A percentile compares a stretch with the other conserved stretches of the same genome.
These are phyloP conservation scores for Equus przewalskii DNA, from an alignment of 2,113 vertebrate species.

Conservation along the genomic window DNA sequence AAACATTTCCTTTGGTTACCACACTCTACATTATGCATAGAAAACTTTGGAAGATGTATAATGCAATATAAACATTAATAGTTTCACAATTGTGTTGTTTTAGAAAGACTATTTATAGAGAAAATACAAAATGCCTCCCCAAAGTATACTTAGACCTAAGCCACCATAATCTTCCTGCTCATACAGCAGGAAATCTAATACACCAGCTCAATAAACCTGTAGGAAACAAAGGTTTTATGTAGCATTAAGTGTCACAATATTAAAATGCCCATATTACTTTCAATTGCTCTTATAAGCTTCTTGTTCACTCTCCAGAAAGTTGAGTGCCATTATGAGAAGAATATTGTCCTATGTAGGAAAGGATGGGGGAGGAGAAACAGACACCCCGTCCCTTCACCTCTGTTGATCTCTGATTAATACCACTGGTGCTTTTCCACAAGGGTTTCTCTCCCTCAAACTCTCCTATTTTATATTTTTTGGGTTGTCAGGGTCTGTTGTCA, in stretches of 20 bases:
- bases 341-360: constrained; percentile 73
- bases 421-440: not conserved
- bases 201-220: constrained; percentile 97
- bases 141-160: constrained; percentile 96
- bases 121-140: constrained; percentile 95
- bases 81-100: constrained; percentile 90
- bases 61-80: constrained; percentile 92
- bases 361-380: constrained; percentile 57
- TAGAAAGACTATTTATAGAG: constrained; percentile 92
- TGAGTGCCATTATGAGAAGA: constrained; percentile 85
- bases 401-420: constrained; percentile 9
- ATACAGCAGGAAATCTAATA: constrained; percentile 98
- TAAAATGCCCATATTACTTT: constrained; percentile 89
- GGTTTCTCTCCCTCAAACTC: not conserved
- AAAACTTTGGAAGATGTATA: constrained; percentile 89
- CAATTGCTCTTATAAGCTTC: constrained; percentile 88
- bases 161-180: constrained; percentile 99
- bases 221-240: constrained; percentile 93
- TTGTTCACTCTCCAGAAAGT: constrained; percentile 88
- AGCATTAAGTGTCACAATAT: constrained; percentile 91
- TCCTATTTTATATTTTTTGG: not conserved
- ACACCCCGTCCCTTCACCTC: not conserved
- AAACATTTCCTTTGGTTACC: constrained; percentile 85
- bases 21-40: constrained; percentile 80
- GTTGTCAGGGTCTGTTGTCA: not conserved